Evolutionary conservation across 2,113 vertebrate species (phyloP), one percentile per base, ranked within the genome.

Genomic region (Cariama cristata): DNA sequence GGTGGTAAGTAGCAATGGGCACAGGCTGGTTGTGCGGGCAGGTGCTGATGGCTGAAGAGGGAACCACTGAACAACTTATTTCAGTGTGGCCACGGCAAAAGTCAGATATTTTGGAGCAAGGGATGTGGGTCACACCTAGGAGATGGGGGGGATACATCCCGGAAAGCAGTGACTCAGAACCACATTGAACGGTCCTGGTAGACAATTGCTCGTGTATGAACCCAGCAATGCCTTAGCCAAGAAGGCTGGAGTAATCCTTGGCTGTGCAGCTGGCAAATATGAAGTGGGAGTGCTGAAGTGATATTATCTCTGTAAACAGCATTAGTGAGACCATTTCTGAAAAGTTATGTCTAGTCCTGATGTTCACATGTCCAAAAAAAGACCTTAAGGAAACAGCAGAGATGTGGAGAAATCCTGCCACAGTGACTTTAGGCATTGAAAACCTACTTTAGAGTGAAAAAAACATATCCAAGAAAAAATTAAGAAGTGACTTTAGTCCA

Each of bases 231-330:
- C 18, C 73, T 68, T 16, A 76, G 95, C 94, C 94, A 96, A 96
- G 89, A 81, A 68, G 91, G 68, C 27, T 96, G 86, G 86, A 95
- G 95, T 87, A 94, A 95, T 96, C 68, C 66, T 95, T 96, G 93
- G 89, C 91, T 83, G 63, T 0, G 0, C 53, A 77, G 62, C 69
- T 3, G 4, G 88, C 88, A 90, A 90, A 86, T 82, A 53, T 80
- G 88, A 92, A 93, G 75, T 96, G 90, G 95, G 92, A 95, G 90
- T 69, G 66, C 58, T 89, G 91, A 82, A 82, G 89, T 56, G 89
- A 89, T 96, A 76, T 86, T 82, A 90, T 91, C 77, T 88, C 83
- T 91, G 77, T 96, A 95, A 94, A 95, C 84, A 93, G 63, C 84
- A 91, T 73, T 95, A 95, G 80, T 55, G 93, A 93, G 80, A 45